phyloP scores from a whole-genome alignment of 1,140 invertebrate genomes.

The Ips typographus region DNA sequence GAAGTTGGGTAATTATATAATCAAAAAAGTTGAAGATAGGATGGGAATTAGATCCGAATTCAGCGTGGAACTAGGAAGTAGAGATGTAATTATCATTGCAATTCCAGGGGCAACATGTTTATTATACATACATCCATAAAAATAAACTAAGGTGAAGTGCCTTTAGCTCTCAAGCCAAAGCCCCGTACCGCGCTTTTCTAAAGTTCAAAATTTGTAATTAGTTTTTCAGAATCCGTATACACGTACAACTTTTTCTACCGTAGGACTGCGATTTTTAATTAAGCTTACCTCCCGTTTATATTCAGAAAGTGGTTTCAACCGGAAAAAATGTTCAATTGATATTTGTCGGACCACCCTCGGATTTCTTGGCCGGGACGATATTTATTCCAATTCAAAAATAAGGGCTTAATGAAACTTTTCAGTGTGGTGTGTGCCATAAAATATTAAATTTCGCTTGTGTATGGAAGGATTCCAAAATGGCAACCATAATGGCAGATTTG shows the following conservation, averaged over 20 bases:
- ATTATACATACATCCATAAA: slow-evolving; percentile 33
- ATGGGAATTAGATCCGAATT: too few relatives aligned
- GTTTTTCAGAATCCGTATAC: slow-evolving; percentile 46
- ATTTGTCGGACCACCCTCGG: slow-evolving; percentile 43
- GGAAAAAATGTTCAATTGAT: slow-evolving; percentile 51
- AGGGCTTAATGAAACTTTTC: too few relatives aligned
- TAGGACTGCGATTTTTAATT: slow-evolving; percentile 50
- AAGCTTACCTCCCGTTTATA: slow-evolving; percentile 47
- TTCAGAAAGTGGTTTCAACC: slow-evolving; percentile 48
- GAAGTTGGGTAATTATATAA: too few relatives aligned
- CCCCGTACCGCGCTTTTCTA: slow-evolving; percentile 43
- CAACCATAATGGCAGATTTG: slow-evolving; percentile 52
- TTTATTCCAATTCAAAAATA: too few relatives aligned
- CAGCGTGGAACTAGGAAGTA: too few relatives aligned
- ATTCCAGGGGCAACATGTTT: slow-evolving; percentile 29
- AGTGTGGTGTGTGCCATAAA: too few relatives aligned
- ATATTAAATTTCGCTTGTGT: too few relatives aligned
- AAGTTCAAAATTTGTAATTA: slow-evolving; percentile 52
- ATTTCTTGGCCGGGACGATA: slow-evolving; percentile 33
- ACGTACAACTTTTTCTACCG: slow-evolving; percentile 43
- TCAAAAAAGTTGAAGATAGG: too few relatives aligned
- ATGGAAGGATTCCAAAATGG: slow-evolving; percentile 38
- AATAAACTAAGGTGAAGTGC: slow-evolving; percentile 33
- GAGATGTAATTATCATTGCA: slow-evolving; percentile 23
- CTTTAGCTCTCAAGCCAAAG: slow-evolving; percentile 41